Percentiles rank a stretch among this genome's conserved stretches.
phyloP scores from a whole-genome alignment of 2,797 vertebrate genomes.

The Pelobates cultripes region DNA sequence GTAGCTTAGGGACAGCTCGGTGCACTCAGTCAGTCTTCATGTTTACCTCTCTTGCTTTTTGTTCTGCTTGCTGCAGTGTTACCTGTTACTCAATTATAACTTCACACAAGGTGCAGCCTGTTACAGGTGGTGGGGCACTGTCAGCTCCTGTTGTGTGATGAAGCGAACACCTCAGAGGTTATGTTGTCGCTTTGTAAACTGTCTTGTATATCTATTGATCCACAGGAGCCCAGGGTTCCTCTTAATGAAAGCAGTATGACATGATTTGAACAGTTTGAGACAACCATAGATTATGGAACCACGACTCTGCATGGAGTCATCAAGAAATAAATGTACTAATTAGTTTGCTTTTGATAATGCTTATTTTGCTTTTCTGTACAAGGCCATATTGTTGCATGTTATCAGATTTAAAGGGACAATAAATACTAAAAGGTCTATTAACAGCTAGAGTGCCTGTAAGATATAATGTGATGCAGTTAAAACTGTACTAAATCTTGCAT shows the following conservation, averaged over 20 bases:
- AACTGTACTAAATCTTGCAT: too few relatives aligned
- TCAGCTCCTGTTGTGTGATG: constrained; percentile 23
- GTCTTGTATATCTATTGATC: constrained; percentile 47
- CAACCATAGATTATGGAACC: constrained; percentile 6
- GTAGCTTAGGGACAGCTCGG: not conserved
- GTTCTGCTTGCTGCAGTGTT: not conserved
- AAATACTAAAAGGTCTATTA: not conserved
- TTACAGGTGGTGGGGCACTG: not conserved
- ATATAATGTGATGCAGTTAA: too few relatives aligned
- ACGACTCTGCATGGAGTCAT: not conserved
- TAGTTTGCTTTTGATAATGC: not conserved
- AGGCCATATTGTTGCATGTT: not conserved
- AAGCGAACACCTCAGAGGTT: constrained; percentile 14
- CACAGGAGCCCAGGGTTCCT: constrained; percentile 24
- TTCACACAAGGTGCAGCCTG: not conserved
- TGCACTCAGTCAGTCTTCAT: not conserved
- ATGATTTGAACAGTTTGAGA: constrained; percentile 21
- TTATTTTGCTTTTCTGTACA: constrained; percentile 1
- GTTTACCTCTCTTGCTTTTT: not conserved
- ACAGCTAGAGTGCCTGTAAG: too few relatives aligned
- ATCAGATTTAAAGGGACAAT: not conserved
- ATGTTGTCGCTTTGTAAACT: constrained; percentile 29
- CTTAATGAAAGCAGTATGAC: constrained; percentile 27
- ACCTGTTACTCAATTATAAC: not conserved
- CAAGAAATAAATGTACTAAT: not conserved